Base-by-base conservation (phyloP, 37 sponge, comb jelly and placozoan species). In the Diacarnus erythraeanus region DNA sequence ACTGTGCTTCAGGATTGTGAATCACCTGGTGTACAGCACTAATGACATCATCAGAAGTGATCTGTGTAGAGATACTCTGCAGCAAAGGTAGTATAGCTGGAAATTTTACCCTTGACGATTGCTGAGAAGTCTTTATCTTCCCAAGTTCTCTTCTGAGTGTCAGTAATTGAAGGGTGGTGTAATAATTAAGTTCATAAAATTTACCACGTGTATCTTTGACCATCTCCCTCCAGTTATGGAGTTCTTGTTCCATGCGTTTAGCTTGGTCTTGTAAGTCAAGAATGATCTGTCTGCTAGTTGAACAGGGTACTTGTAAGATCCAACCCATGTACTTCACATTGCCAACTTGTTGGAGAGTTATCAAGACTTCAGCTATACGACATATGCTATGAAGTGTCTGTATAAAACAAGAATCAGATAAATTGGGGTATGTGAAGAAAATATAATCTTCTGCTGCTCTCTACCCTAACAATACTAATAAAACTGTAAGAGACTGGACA, bases 131-230 rank as follows among this genome's bases (percentile, higher is more conserved):
- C n/a, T 69, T 83, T 1, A 83, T 2, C 3, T 0, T 39, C 5
- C 84, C 80, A 12, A 91, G 80, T 30, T 83, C 87, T 30, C 54
- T 75, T 27, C 85, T 47, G 1, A 92, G 64, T 6, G 66, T 42
- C 1, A 87, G 76, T 23, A 92, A 60, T 78, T 92, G 92, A 21
- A 54, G 72, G 23, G 88, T 82, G 2, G 92, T 92, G 61, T 72
- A 92, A 66, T 92, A 84, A 68, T 92, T 92, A 23, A 92, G 44
- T 8, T 84, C 69, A 72, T 92, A 87, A 40, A 47, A 87, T 54
- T 87, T 0, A 20, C 37, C 37, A 26, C 88, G 84, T 2, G 43
- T 23, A 0, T 72, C 1, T 0, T 75, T 43, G 12, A 92, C 42
- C 23, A 35, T 30, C 21, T 61, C 37, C 38, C 75, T 80, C 85